Base-by-base conservation (phyloP, 1,140 invertebrate genomes). In the Drosophila baimaii region DNA sequence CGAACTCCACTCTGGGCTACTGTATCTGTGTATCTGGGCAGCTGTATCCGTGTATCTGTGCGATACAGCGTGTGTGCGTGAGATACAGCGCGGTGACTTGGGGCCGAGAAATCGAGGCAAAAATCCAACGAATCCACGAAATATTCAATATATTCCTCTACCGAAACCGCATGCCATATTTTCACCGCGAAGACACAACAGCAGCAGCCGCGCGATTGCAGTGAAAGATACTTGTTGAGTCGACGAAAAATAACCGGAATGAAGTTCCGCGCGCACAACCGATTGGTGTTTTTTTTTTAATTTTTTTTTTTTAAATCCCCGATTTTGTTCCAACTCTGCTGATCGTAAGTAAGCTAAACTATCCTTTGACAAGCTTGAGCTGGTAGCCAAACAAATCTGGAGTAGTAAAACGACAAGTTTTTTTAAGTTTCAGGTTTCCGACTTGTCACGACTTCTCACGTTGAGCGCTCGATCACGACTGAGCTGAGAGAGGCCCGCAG, bases 1-100 rank as follows among this genome's bases (percentile, higher is more conserved):
- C 49, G 73, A 68, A 76, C 73, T 85, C 64, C 58, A 72, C 69
- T 79, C 58, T 75, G 61, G 76, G 80, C 80, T 79, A 65, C 62
- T 52, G 46, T 68, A 23, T 46, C 35, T 69, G 31, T 80, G 35
- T 80, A 52, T 70, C 51, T 83, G 46, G 37, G 51, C 52, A 57
- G 37, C 52, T 25, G 62, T 65, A 33, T 70, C 51, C 51, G 41
- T 47, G 51, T 39, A 37, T 56, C 25, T 13, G 68, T 35, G 27
- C 70, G 43, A n/a, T n/a, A n/a, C n/a, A 62, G 66, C 61, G 57
- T 55, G 66, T 78, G 72, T 73, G 44, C 21, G 43, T 15, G 19
- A 33, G 49, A 52, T 52, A 33, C 29, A 52, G 49, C 49, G 49
- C 49, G 51, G 49, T 10, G 57, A 33, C 21, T 69, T 51, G 33